A percentile compares a stretch with the other conserved stretches of the same genome.
Evolutionary conservation across 1,140 invertebrate genomes (phyloP).

Genomic region (Dermatophagoides farinae): DNA sequence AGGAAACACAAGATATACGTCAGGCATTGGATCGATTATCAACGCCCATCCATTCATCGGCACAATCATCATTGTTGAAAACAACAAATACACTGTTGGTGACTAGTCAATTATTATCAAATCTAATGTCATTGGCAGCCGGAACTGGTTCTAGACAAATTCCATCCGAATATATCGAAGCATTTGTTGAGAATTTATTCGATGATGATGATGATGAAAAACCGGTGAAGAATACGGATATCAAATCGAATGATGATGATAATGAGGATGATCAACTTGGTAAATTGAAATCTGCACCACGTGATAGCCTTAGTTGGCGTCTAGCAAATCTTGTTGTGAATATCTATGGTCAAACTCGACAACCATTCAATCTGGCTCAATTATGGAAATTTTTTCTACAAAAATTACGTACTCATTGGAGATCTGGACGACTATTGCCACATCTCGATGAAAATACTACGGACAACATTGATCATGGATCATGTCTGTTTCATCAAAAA

Average conservation of each 20-base stretch:
- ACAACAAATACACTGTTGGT: too few species aligned
- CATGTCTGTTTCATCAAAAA: conserved; percentile 84
- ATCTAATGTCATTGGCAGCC: neutral
- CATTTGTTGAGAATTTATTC: neutral
- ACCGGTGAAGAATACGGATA: neutral
- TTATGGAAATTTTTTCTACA: conserved; percentile 77
- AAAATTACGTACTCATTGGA: conserved; percentile 73
- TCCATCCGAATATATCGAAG: neutral
- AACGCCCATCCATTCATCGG: neutral
- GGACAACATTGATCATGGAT: conserved; percentile 40
- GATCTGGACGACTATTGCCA: conserved; percentile 30
- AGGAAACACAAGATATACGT: neutral
- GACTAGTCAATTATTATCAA: too few species aligned
- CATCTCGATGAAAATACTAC: neutral
- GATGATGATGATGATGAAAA: neutral
- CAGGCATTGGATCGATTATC: conserved; percentile 2
- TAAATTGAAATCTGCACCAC: conserved; percentile 43
- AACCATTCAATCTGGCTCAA: conserved; percentile 54
- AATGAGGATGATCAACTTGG: conserved; percentile 6
- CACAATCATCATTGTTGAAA: too few species aligned
- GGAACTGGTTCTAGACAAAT: neutral
- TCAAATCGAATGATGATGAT: neutral
- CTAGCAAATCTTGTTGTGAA: conserved; percentile 57
- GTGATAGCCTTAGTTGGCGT: conserved; percentile 58
- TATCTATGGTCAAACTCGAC: conserved; percentile 53